Evolutionary conservation across 2,113 vertebrate species (phyloP).

Genomic region (Pachypanchax playfairii): DNA sequence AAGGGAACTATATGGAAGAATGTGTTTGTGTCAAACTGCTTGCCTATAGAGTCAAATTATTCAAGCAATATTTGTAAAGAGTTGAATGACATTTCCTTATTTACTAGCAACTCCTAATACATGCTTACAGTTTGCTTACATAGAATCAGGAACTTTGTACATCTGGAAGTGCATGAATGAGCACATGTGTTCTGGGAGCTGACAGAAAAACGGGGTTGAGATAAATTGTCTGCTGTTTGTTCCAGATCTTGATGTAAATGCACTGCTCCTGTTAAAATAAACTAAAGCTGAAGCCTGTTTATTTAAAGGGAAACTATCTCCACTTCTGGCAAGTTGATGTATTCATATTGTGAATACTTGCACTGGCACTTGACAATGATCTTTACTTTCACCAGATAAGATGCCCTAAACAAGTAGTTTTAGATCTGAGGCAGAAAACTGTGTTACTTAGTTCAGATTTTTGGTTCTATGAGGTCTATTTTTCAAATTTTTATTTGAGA

Average conservation of each 20-base stretch:
- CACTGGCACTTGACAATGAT: too few relatives aligned
- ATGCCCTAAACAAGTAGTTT: background rate
- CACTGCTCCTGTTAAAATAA: conserved; percentile 9
- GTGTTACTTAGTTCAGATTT: too few relatives aligned
- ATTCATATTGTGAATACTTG: background rate
- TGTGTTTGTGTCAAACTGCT: conserved; percentile 48
- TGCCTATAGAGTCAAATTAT: conserved; percentile 54
- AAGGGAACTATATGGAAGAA: conserved; percentile 35
- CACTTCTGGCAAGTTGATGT: conserved; percentile 21
- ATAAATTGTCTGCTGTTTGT: conserved; percentile 51
- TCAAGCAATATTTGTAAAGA: conserved; percentile 49
- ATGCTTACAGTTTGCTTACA: conserved; percentile 31
- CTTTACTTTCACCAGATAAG: background rate
- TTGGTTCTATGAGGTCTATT: too few relatives aligned
- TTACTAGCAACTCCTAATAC: conserved; percentile 33
- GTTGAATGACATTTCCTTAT: conserved; percentile 36
- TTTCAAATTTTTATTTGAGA: too few relatives aligned
- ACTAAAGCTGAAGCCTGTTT: conserved; percentile 41
- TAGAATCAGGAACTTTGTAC: conserved; percentile 13
- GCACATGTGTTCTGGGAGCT: conserved; percentile 38
- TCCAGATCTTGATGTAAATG: conserved; percentile 16
- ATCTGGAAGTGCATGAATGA: conserved; percentile 42
- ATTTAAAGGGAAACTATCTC: conserved; percentile 45
- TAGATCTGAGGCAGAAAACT: too few relatives aligned
- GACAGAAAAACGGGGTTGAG: conserved; percentile 24